Evolutionary conservation across 2,113 vertebrate genomes (phyloP).

Genomic region (Equus przewalskii): DNA sequence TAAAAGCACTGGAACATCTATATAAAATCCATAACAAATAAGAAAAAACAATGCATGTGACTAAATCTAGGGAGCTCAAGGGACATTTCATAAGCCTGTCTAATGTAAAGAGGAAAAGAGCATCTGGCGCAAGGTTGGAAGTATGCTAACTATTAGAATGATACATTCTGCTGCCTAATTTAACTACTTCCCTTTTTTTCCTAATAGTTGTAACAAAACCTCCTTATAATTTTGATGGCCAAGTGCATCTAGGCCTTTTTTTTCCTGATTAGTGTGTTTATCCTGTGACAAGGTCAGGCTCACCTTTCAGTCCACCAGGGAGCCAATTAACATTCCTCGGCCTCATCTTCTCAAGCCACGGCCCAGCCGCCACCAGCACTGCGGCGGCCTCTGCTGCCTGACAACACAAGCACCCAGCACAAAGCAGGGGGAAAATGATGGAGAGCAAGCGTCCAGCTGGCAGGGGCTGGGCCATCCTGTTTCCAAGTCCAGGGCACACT

Average conservation of each 20-base stretch:
- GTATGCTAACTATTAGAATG: background rate
- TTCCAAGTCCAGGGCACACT: background rate
- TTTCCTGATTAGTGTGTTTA: background rate
- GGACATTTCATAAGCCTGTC: background rate
- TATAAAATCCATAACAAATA: background rate
- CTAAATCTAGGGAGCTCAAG: background rate
- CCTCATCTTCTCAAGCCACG: background rate
- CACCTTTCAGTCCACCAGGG: background rate
- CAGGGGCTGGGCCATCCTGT: background rate
- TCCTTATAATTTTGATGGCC: background rate
- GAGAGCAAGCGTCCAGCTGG: background rate
- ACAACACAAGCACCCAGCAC: background rate
- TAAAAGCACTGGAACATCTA: background rate
- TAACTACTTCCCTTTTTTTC: background rate
- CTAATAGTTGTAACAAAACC: background rate
- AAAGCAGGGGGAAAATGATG: background rate
- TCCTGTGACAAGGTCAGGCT: background rate
- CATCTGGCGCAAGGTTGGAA: background rate
- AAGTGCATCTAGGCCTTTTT: background rate
- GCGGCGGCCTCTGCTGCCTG: background rate
- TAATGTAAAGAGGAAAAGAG: background rate
- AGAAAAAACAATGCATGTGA: background rate
- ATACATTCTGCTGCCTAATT: background rate
- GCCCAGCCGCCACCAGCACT: background rate
- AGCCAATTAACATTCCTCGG: background rate